Evolutionary conservation across 2,888 invertebrate species (phyloP).

Genomic region (Papilio gigon): DNA sequence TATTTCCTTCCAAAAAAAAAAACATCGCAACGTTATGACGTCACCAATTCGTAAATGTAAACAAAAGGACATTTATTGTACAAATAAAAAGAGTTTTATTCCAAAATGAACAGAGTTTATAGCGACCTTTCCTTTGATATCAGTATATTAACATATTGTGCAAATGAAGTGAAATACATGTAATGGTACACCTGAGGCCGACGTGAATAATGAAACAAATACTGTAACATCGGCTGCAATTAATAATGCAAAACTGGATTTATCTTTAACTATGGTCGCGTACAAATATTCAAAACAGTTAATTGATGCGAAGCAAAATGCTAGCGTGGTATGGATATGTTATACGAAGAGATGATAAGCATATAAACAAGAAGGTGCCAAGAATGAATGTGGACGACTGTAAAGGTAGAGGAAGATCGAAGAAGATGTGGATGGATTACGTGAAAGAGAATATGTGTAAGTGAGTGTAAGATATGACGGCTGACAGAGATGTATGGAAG

Average conservation of each 20-base stretch:
- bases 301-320: not conserved
- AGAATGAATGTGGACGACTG: no score
- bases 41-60: not conserved
- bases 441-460: no score
- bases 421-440: no score
- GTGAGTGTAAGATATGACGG: no score
- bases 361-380: no score
- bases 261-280: slow-evolving; percentile 3
- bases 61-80: not conserved
- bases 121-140: not conserved
- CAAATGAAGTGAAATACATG: slow-evolving; percentile 7
- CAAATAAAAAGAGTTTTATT: not conserved
- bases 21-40: not conserved
- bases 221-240: slow-evolving; percentile 12
- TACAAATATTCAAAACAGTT: slow-evolving; percentile 14
- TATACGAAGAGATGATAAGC: no score
- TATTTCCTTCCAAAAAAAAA: no score
- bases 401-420: no score
- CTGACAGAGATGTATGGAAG: no score
- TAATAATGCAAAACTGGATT: slow-evolving; percentile 22
- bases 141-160: not conserved
- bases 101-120: not conserved
- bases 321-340: no score
- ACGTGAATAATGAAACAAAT: slow-evolving; percentile 27
- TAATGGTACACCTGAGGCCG: slow-evolving; percentile 17